Evolutionary conservation across 1,140 invertebrate species (phyloP), one percentile per base, ranked within the genome.

Genomic region (Brachionus koreanus): DNA sequence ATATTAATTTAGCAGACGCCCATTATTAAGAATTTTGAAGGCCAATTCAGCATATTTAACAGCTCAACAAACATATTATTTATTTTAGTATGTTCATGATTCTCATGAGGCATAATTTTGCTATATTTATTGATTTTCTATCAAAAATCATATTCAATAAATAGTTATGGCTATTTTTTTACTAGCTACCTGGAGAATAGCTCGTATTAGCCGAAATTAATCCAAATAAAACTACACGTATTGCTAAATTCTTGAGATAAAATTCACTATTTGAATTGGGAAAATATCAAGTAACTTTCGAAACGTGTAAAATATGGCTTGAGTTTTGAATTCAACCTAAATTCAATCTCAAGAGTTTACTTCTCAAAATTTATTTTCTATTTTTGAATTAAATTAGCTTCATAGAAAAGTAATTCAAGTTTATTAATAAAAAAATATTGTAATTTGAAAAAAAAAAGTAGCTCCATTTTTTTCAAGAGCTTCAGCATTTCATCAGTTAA

Each of bases 271-370:
- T 69, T 39, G 16, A 7, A 7, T 69, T 39, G 16, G 16, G 16
- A 69, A 65, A 65, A 65, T 65, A 65, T 65, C 63, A 65, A 65
- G 33, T 65, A 65, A 65, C 63, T 65, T 65, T 65, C 0, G 12
- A 39, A 69, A 69, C 65, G 65, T 69, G 65, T 69, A 69, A 69
- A 69, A 23, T 37, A 39, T 39, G 65, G 37, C 65, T 69, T 69
- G 35, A 69, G 37, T 69, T 69, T 69, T 39, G 65, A 37, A 57
- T 69, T 69, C 65, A 69, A 69, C 65, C 65, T 69, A 69, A 69
- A 69, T 69, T 16, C 37, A 39, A 69, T 69, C 65, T 69, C 65
- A 39, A 69, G 65, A 42, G 65, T 37, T 37, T 39, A n/a, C 16
- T 39, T 19, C 9, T 39, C 33, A 33, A 69, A 37, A 39, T 39